These are phyloP conservation scores for Hyposoter dolosus DNA, from an alignment of 2,888 invertebrate genomes.

Conservation along the genomic window DNA sequence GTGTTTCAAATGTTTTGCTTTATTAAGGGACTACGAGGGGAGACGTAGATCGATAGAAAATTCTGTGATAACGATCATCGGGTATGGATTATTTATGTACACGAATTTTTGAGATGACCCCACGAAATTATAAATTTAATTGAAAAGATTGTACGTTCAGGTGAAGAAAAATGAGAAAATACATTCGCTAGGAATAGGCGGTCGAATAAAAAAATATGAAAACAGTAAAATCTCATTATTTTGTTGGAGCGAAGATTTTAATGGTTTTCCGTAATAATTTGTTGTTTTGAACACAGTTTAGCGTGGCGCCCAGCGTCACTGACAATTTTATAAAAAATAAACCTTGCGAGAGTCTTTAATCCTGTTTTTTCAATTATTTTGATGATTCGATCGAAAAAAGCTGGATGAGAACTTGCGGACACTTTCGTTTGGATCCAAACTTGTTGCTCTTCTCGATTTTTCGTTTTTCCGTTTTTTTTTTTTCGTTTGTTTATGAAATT, in stretches of 20 bases:
- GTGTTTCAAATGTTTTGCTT: not conserved
- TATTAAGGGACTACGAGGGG: not conserved
- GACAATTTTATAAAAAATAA: slow-evolving; percentile 80
- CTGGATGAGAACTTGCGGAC: slow-evolving; percentile 31
- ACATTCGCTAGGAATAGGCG: slow-evolving; percentile 79
- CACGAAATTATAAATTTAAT: not conserved
- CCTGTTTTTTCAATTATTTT: slow-evolving; percentile 12
- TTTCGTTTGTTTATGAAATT: slow-evolving; percentile 76
- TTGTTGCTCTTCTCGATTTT: slow-evolving; percentile 39
- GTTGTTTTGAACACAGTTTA: slow-evolving; percentile 83
- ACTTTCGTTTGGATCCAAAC: slow-evolving; percentile 67
- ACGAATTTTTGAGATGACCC: not conserved
- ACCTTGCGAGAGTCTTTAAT: slow-evolving; percentile 53
- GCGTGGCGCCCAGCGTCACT: slow-evolving; percentile 82
- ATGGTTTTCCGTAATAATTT: not conserved
- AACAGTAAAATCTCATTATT: slow-evolving; percentile 74
- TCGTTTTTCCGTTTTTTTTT: not conserved
- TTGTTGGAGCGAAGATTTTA: slow-evolving; percentile 74
- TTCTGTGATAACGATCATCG: too few species aligned
- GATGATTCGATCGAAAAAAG: slow-evolving; percentile 28
- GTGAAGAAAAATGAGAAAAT: slow-evolving; percentile 19
- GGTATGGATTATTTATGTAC: slow-evolving; percentile 4
- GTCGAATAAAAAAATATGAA: slow-evolving; percentile 77
- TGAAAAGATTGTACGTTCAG: not conserved
- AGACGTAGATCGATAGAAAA: not conserved